A percentile compares a stretch with the other conserved stretches of the same genome.
These are phyloP conservation scores for Falco punctatus DNA, from an alignment of 2,113 vertebrate species.

Conservation along the genomic window DNA sequence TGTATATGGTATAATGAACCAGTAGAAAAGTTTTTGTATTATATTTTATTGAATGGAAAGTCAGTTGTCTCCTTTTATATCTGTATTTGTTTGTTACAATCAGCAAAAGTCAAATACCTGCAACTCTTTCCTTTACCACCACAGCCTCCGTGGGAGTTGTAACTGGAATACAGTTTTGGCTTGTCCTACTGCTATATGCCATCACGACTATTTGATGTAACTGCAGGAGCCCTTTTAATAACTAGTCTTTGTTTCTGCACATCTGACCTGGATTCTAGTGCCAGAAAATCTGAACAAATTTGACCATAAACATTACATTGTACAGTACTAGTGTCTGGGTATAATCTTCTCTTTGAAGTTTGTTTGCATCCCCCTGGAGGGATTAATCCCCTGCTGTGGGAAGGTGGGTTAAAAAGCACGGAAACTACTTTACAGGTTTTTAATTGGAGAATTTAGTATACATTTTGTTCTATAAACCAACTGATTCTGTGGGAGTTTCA, in stretches of 20 bases:
- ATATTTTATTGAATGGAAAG: neutral
- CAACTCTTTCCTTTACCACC: neutral
- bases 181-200: slow-evolving; percentile 45
- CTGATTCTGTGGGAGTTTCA: slow-evolving; percentile 67
- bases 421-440: slow-evolving; percentile 77
- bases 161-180: slow-evolving; percentile 14
- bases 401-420: slow-evolving; percentile 78
- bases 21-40: neutral
- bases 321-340: slow-evolving; percentile 77
- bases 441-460: slow-evolving; percentile 79
- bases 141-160: neutral
- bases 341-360: slow-evolving; percentile 82
- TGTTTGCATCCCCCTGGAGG: slow-evolving; percentile 75
- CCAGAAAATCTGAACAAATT: slow-evolving; percentile 71
- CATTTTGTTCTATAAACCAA: slow-evolving; percentile 75
- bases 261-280: slow-evolving; percentile 70
- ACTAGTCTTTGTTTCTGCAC: slow-evolving; percentile 67
- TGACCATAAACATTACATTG: slow-evolving; percentile 73
- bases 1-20: neutral
- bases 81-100: neutral
- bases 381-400: slow-evolving; percentile 80
- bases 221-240: slow-evolving; percentile 66
- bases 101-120: neutral
- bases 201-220: slow-evolving; percentile 46
- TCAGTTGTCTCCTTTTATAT: neutral